phyloP scores from a whole-genome alignment of 2,797 vertebrate species.

The Anguilla obscura region DNA sequence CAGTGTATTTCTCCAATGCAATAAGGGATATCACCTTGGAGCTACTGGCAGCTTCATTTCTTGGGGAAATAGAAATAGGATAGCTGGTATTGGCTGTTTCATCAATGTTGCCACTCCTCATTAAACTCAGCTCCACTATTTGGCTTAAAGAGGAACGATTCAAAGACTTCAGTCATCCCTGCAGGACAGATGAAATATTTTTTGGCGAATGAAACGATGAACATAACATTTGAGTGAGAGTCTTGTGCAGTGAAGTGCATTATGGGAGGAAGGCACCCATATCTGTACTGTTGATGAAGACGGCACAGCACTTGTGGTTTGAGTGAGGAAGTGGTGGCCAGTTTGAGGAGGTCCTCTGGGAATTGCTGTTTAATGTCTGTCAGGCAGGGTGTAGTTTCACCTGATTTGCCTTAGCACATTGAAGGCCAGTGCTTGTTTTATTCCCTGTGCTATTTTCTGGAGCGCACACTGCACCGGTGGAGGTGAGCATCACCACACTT shows the following conservation, averaged over 20 bases:
- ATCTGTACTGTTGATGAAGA: neutral
- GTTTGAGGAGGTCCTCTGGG: neutral
- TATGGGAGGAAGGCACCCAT: neutral
- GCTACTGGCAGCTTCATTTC: neutral
- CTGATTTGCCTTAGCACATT: neutral
- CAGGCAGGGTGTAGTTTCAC: neutral
- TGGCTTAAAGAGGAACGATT: neutral
- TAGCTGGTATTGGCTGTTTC: constrained; percentile 25
- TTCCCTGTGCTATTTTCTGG: neutral
- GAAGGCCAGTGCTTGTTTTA: neutral
- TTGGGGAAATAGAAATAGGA: neutral
- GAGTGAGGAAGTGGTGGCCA: neutral
- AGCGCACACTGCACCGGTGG: neutral
- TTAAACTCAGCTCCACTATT: constrained; percentile 33
- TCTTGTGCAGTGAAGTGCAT: neutral
- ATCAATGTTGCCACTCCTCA: constrained; percentile 41
- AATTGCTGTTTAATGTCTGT: neutral
- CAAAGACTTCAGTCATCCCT: neutral
- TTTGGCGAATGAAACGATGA: neutral
- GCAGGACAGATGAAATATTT: neutral
- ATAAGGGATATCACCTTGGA: neutral
- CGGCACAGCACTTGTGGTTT: neutral
- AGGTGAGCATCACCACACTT: neutral
- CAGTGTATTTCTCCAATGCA: neutral
- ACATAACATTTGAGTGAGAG: neutral